A percentile compares a stretch with the other conserved stretches of the same genome.
These are phyloP conservation scores for Yponomeuta cagnagella DNA, from an alignment of 2,888 invertebrate species.

Conservation along the genomic window DNA sequence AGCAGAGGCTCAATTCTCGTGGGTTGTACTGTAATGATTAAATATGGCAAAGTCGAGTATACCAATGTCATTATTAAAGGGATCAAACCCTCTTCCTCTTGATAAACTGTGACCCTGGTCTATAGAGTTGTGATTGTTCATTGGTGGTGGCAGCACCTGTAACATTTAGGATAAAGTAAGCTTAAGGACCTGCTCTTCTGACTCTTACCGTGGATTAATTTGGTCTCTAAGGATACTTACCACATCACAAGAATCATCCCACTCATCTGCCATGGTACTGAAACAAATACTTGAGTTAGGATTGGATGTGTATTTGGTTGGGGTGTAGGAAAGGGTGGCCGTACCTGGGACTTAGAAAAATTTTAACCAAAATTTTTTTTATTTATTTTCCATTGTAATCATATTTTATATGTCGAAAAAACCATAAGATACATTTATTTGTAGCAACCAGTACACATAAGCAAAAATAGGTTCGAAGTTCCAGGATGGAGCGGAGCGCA, in stretches of 20 bases:
- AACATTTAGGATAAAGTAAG: not conserved
- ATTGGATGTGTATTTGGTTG: not conserved
- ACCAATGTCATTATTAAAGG: slow-evolving; percentile 40
- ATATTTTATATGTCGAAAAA: too few species aligned
- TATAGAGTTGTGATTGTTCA: slow-evolving; percentile 38
- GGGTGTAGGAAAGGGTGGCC: too few species aligned
- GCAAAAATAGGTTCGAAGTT: too few species aligned
- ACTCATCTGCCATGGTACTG: slow-evolving; percentile 73
- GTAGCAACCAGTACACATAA: too few species aligned
- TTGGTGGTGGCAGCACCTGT: not conserved
- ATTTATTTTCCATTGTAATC: too few species aligned
- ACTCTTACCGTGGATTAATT: not conserved
- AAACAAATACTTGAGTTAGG: slow-evolving; percentile 22
- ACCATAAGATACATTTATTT: too few species aligned
- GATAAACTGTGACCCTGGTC: slow-evolving; percentile 71
- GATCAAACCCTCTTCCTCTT: slow-evolving; percentile 67
- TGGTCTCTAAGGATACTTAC: slow-evolving; percentile 34
- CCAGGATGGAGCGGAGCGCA: too few species aligned
- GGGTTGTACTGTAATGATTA: too few species aligned
- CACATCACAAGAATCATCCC: slow-evolving; percentile 65
- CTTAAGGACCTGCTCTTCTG: not conserved
- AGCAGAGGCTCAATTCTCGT: too few species aligned
- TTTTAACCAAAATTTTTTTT: too few species aligned
- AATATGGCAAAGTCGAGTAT: not conserved
- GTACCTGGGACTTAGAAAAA: too few species aligned